Percentiles rank a stretch among this genome's conserved stretches.
Evolutionary conservation across 2,113 vertebrate species (phyloP).

Genomic region (Phoenicopterus ruber): DNA sequence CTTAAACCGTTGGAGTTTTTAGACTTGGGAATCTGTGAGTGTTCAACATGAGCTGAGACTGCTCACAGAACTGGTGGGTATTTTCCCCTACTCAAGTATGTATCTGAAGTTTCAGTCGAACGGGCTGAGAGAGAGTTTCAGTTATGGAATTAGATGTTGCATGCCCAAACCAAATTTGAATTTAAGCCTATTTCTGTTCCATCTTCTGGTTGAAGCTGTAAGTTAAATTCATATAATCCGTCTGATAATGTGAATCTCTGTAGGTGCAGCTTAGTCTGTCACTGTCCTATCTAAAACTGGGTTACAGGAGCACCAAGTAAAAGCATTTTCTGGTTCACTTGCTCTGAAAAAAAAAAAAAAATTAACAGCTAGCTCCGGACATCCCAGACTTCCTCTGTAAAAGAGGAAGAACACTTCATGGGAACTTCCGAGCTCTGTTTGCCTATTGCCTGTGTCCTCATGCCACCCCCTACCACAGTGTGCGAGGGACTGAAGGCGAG

Average conservation of each 20-base stretch:
- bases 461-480: not conserved
- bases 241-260: not conserved
- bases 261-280: not conserved
- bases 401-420: not conserved
- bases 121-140: not conserved
- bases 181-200: not conserved
- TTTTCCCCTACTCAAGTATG: not conserved
- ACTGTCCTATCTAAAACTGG: not conserved
- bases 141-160: not conserved
- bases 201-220: not conserved
- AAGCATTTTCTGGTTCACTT: not conserved
- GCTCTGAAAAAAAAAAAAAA: not conserved
- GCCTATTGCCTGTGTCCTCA: not conserved
- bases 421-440: not conserved
- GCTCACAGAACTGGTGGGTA: not conserved
- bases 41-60: not conserved
- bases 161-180: not conserved
- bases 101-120: not conserved
- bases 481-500: not conserved
- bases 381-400: not conserved
- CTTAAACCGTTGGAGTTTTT: not conserved
- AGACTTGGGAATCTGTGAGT: not conserved
- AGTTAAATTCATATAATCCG: not conserved
- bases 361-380: not conserved
- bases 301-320: not conserved